A percentile compares a stretch with the other conserved stretches of the same genome.
phyloP scores from a whole-genome alignment of 1,140 invertebrate species.

The Proctacanthus coquilletti region DNA sequence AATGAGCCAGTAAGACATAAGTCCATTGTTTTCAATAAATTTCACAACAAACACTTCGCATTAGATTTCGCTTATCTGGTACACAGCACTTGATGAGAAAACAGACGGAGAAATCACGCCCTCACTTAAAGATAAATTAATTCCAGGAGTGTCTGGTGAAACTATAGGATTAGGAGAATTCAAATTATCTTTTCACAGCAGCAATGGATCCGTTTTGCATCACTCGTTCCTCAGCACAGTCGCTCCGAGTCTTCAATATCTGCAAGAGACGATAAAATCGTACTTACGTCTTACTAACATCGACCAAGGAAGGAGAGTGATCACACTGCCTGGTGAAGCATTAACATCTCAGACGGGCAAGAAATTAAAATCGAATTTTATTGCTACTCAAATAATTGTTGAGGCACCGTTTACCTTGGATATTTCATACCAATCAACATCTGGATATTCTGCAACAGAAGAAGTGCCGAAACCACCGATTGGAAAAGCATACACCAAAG shows the following conservation, averaged over 20 bases:
- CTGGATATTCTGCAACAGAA: constrained; percentile 17
- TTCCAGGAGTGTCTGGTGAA: constrained; percentile 58
- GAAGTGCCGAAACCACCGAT: constrained; percentile 27
- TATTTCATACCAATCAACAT: constrained; percentile 64
- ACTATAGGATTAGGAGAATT: constrained; percentile 70
- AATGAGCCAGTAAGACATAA: no score
- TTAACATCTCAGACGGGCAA: constrained; percentile 32
- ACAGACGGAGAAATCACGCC: constrained; percentile 43
- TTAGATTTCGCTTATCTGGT: constrained; percentile 57
- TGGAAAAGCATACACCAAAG: constrained; percentile 44
- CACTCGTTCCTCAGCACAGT: constrained; percentile 57
- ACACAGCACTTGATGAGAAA: constrained; percentile 56
- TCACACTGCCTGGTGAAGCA: constrained; percentile 46
- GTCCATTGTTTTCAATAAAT: constrained; percentile 6
- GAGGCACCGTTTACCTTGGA: constrained; percentile 73
- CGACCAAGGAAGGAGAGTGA: constrained; percentile 37
- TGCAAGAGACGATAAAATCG: constrained; percentile 64
- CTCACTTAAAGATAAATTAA: no score
- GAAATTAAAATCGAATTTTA: constrained; percentile 54
- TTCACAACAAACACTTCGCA: constrained; percentile 16
- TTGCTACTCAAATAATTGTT: constrained; percentile 64
- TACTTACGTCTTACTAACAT: constrained; percentile 43
- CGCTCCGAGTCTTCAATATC: constrained; percentile 49
- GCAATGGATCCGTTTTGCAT: constrained; percentile 43
- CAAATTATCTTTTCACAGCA: constrained; percentile 29